Conservation (phyloP, 2,888 invertebrate species). For the Nysson spinosus region DNA sequence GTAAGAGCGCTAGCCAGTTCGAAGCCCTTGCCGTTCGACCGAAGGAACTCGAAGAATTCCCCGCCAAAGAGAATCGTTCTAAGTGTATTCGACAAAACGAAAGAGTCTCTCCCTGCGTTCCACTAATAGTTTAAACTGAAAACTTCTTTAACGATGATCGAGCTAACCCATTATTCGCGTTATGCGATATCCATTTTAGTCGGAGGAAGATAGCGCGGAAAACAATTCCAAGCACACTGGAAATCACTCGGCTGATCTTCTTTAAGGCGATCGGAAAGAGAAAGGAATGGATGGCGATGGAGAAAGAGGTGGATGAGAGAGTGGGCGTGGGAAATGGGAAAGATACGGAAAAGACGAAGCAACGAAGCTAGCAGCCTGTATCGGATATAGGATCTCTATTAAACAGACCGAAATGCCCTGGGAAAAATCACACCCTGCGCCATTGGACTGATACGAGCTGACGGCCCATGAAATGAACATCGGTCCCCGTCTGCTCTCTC, state of each 20-base stretch:
- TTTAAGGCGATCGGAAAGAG: constrained; percentile 1
- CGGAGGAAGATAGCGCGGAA: constrained; percentile 56
- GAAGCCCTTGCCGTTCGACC: not conserved
- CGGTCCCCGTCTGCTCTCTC: constrained; percentile 56
- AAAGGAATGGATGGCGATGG: constrained; percentile 1
- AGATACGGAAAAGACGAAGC: constrained; percentile 30
- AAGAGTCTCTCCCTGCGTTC: no score
- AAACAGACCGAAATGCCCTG: constrained; percentile 71
- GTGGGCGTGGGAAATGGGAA: constrained; percentile 1
- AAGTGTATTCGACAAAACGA: no score
- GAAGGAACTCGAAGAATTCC: not conserved
- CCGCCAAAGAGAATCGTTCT: not conserved
- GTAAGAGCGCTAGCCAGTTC: not conserved
- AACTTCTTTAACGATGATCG: no score
- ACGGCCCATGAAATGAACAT: constrained; percentile 76
- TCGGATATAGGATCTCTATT: constrained; percentile 68
- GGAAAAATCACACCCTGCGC: constrained; percentile 71
- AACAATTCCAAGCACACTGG: constrained; percentile 58
- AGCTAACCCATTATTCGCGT: constrained; percentile 53
- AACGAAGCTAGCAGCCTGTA: constrained; percentile 42
- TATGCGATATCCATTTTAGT: constrained; percentile 69
- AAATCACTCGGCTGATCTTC: no score
- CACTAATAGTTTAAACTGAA: no score
- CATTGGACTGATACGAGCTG: constrained; percentile 72
- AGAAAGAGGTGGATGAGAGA: constrained; percentile 5